phyloP scores from a whole-genome alignment of 2,797 vertebrate genomes.

The Phoxinus dragarum region DNA sequence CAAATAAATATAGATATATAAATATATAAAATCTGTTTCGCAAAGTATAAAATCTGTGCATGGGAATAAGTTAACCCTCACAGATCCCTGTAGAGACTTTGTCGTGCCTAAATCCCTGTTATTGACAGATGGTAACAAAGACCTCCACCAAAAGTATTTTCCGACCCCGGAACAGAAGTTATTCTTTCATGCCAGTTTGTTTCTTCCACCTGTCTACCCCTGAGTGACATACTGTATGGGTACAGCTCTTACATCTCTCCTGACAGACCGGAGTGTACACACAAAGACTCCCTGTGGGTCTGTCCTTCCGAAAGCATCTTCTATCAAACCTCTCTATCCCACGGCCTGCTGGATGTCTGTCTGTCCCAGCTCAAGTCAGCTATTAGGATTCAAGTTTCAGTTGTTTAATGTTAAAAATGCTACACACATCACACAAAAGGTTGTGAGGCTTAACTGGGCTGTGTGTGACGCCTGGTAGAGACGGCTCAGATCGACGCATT shows the following conservation, averaged over 20 bases:
- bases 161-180: slow-evolving; percentile 34
- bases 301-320: slow-evolving; percentile 56
- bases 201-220: slow-evolving; percentile 48
- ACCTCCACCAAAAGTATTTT: slow-evolving; percentile 34
- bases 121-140: slow-evolving; percentile 48
- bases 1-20: neutral
- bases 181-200: slow-evolving; percentile 37
- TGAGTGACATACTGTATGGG: slow-evolving; percentile 39
- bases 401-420: slow-evolving; percentile 21
- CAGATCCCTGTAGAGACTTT: neutral
- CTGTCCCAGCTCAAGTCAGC: slow-evolving; percentile 37
- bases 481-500: slow-evolving; percentile 1
- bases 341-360: slow-evolving; percentile 36
- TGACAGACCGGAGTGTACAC: slow-evolving; percentile 36
- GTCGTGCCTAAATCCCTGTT: slow-evolving; percentile 32
- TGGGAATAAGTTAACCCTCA: neutral
- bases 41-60: slow-evolving; percentile 10
- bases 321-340: slow-evolving; percentile 31
- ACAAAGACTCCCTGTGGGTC: slow-evolving; percentile 49
- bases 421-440: slow-evolving; percentile 25
- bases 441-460: neutral
- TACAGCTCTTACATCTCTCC: slow-evolving; percentile 37
- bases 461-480: neutral
- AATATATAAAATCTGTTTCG: neutral
- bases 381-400: slow-evolving; percentile 18